A percentile compares a stretch with the other conserved stretches of the same genome.
phyloP scores from a whole-genome alignment of 2,888 invertebrate species.

The Hipparchia sbordonii region DNA sequence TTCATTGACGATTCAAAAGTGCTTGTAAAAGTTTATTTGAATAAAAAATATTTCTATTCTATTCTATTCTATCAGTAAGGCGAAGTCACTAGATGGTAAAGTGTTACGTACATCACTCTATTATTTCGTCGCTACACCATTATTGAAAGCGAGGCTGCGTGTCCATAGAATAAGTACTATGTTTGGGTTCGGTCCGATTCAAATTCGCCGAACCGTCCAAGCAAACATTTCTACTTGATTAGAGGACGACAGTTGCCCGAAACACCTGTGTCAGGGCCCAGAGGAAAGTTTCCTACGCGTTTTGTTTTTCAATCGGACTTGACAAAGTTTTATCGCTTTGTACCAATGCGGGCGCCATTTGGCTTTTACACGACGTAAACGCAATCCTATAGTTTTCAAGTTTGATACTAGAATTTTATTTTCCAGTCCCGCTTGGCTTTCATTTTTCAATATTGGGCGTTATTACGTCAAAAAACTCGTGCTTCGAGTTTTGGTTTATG shows the following conservation, averaged over 20 bases:
- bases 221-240: slow-evolving; percentile 80
- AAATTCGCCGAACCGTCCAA: slow-evolving; percentile 58
- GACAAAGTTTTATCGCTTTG: slow-evolving; percentile 68
- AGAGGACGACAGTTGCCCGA: slow-evolving; percentile 66
- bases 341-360: slow-evolving; percentile 68
- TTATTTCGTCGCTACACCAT: neutral
- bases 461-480: slow-evolving; percentile 14
- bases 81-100: neutral
- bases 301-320: slow-evolving; percentile 69
- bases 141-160: neutral
- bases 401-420: slow-evolving; percentile 26
- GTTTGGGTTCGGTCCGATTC: slow-evolving; percentile 47
- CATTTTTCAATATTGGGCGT: slow-evolving; percentile 2
- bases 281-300: slow-evolving; percentile 63
- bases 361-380: slow-evolving; percentile 56
- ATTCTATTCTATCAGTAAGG: neutral
- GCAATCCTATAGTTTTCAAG: slow-evolving; percentile 47
- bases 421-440: slow-evolving; percentile 6
- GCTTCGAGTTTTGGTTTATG: neutral
- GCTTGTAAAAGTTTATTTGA: too few species aligned
- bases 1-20: too few species aligned
- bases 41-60: too few species aligned
- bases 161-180: neutral
- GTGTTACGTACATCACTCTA: neutral
- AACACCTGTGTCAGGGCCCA: slow-evolving; percentile 70